Evolutionary conservation across 1,140 invertebrate species (phyloP).

Genomic region (Ceratina japonica): DNA sequence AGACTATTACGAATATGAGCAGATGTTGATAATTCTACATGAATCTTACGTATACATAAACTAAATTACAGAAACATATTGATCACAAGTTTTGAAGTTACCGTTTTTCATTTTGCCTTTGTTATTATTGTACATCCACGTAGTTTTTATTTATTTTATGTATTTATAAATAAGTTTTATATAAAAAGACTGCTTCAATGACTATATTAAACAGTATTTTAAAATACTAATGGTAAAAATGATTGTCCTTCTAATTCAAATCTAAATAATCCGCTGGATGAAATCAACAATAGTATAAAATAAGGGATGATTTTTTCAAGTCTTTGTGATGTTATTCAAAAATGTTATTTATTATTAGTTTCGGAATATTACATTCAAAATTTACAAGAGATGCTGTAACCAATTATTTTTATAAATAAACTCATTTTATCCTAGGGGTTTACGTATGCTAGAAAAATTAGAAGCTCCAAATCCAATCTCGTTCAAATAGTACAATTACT

Average conservation of each 20-base stretch:
- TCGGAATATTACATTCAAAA: slow-evolving; percentile 46
- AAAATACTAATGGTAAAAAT: slow-evolving; percentile 2
- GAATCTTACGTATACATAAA: not conserved
- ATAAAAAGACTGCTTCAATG: not conserved
- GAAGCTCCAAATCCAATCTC: slow-evolving; percentile 10
- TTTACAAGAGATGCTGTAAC: slow-evolving; percentile 24
- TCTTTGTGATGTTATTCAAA: slow-evolving; percentile 35
- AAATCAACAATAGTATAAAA: not conserved
- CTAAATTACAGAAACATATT: not conserved
- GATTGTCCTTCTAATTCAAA: slow-evolving; percentile 9
- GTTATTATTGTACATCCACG: not conserved
- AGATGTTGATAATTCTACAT: slow-evolving; percentile 5
- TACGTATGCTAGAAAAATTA: not conserved
- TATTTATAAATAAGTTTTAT: slow-evolving; percentile 27
- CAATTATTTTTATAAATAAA: slow-evolving; percentile 21
- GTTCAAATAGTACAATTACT: slow-evolving; percentile 21
- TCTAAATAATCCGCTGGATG: not conserved
- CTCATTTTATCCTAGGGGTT: too few relatives aligned
- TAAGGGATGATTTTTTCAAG: slow-evolving; percentile 22
- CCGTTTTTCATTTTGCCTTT: slow-evolving; percentile 5
- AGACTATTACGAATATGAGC: not conserved
- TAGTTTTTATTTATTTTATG: slow-evolving; percentile 20
- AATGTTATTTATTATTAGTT: slow-evolving; percentile 61
- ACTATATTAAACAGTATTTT: not conserved
- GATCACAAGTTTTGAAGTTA: slow-evolving; percentile 13